Evolutionary conservation across 2,797 vertebrate genomes (phyloP).

Genomic region (Anableps anableps): DNA sequence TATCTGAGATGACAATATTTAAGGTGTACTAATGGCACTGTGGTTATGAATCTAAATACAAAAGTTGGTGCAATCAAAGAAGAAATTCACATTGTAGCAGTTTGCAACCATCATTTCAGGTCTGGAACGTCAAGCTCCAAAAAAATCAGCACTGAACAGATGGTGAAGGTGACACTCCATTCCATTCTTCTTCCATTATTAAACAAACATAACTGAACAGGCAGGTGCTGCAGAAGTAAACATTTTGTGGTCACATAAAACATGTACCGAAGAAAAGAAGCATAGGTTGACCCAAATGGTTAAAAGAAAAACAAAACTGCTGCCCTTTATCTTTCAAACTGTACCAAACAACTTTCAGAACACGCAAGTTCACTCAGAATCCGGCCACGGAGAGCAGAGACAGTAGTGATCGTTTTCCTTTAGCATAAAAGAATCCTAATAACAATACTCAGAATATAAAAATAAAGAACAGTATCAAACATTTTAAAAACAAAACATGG

Average conservation of each 20-base stretch:
- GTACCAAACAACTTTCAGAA: slow-evolving; percentile 31
- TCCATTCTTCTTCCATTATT: slow-evolving; percentile 33
- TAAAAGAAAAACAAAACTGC: neutral
- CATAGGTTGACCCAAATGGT: neutral
- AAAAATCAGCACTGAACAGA: slow-evolving; percentile 41
- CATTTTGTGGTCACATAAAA: slow-evolving; percentile 18
- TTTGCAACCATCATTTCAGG: slow-evolving; percentile 33
- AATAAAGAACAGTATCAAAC: slow-evolving; percentile 67
- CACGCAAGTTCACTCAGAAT: slow-evolving; percentile 4
- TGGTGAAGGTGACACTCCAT: slow-evolving; percentile 2
- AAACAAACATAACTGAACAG: slow-evolving; percentile 14
- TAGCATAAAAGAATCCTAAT: slow-evolving; percentile 25
- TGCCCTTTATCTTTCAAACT: slow-evolving; percentile 22
- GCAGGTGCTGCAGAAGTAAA: slow-evolving; percentile 5
- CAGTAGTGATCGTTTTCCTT: slow-evolving; percentile 48
- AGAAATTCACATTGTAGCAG: slow-evolving; percentile 68
- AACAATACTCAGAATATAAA: slow-evolving; percentile 61
- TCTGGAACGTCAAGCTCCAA: slow-evolving; percentile 20
- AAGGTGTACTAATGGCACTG: slow-evolving; percentile 69
- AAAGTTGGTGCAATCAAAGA: slow-evolving; percentile 66
- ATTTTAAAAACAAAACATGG: slow-evolving; percentile 60
- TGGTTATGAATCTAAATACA: slow-evolving; percentile 60
- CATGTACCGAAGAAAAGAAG: slow-evolving; percentile 21
- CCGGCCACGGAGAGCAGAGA: slow-evolving; percentile 35
- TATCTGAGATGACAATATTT: slow-evolving; percentile 74